A percentile compares a stretch with the other conserved stretches of the same genome.
Conservation (phyloP, 1,140 invertebrate genomes). For the Charaxes varanes region DNA sequence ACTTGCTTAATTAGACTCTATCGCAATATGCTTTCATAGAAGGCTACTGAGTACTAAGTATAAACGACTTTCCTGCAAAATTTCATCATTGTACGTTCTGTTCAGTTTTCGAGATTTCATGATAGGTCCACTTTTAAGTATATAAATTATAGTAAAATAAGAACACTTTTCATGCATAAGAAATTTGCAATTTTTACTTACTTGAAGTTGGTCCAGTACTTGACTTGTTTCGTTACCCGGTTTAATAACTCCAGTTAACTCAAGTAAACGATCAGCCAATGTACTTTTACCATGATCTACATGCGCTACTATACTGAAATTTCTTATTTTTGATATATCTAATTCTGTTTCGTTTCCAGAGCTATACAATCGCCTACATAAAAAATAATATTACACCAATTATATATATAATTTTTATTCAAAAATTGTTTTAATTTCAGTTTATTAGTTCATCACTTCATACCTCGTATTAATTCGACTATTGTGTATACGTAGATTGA, state of each 20-base stretch:
- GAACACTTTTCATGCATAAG: too few relatives aligned
- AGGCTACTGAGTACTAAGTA: too few relatives aligned
- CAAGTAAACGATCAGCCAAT: conserved; percentile 92
- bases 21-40: too few relatives aligned
- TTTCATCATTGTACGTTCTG: too few relatives aligned
- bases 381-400: conserved; percentile 11
- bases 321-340: conserved; percentile 82
- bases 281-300: conserved; percentile 99
- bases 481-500: conserved; percentile 8
- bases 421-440: too few relatives aligned
- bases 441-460: neutral
- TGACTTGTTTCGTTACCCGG: conserved; percentile 82
- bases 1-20: too few relatives aligned
- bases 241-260: conserved; percentile 90
- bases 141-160: too few relatives aligned
- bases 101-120: too few relatives aligned
- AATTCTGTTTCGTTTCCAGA: conserved; percentile 24
- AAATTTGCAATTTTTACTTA: conserved; percentile 21
- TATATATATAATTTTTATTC: neutral
- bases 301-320: conserved; percentile 98
- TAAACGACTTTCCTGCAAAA: too few relatives aligned
- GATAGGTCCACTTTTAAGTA: too few relatives aligned
- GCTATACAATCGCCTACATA: conserved; percentile 29
- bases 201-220: conserved; percentile 88
- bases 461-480: conserved; percentile 12